These are phyloP conservation scores for Bruchidius siliquastri DNA, from an alignment of 2,888 invertebrate species.

Conservation along the genomic window DNA sequence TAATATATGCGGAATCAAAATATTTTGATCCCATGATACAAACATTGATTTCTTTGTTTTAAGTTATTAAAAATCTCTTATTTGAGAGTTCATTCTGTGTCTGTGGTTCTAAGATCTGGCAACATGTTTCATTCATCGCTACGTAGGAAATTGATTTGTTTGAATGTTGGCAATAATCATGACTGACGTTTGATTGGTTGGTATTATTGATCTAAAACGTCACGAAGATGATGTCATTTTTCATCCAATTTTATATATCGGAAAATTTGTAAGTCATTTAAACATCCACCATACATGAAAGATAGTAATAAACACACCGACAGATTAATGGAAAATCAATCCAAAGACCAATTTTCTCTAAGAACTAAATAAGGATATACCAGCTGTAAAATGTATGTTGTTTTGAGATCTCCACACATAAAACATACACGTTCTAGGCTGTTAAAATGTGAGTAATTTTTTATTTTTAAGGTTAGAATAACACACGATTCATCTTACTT, in stretches of 20 bases:
- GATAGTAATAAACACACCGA: conserved; percentile 13
- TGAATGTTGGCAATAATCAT: not conserved
- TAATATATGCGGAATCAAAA: too few relatives aligned
- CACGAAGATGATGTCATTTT: conserved; percentile 27
- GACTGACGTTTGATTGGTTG: not conserved
- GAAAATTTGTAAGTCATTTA: conserved; percentile 36
- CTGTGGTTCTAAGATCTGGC: too few relatives aligned
- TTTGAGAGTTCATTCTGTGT: too few relatives aligned
- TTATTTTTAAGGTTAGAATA: conserved; percentile 23
- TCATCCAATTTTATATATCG: conserved; percentile 29
- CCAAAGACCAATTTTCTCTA: conserved; percentile 2
- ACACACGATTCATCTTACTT: not conserved
- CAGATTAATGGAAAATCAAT: conserved; percentile 13
- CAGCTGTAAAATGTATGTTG: conserved; percentile 33
- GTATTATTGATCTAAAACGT: not conserved
- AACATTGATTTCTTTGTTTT: too few relatives aligned
- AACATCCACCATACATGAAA: conserved; percentile 11
- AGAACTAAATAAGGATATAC: not conserved
- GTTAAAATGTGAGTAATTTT: conserved; percentile 31
- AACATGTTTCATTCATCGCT: not conserved
- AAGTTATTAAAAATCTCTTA: too few relatives aligned
- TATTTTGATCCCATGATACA: too few relatives aligned
- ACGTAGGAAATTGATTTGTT: not conserved
- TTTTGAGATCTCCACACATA: conserved; percentile 33
- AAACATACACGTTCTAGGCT: conserved; percentile 31